Percentiles rank a stretch among this genome's conserved stretches.
Evolutionary conservation across 2,888 invertebrate genomes (phyloP).

Genomic region (Cremastinae sp.): DNA sequence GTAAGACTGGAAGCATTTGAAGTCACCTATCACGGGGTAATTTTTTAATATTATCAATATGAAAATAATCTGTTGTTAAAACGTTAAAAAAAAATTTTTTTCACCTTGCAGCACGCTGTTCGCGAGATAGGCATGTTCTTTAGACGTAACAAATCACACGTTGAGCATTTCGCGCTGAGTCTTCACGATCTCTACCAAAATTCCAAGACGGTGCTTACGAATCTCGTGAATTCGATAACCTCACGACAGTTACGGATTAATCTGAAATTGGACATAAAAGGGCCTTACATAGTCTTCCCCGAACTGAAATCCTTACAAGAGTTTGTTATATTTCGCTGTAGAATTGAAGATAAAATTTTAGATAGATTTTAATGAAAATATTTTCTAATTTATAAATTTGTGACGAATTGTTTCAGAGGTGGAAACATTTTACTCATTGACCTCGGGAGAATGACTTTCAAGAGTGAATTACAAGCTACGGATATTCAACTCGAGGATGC

Average conservation of each 20-base stretch:
- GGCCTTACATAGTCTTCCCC: conserved; percentile 88
- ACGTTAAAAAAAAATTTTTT: conserved; percentile 13
- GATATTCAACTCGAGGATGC: conserved; percentile 87
- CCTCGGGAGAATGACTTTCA: conserved; percentile 85
- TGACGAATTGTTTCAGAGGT: conserved; percentile 80
- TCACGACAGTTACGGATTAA: conserved; percentile 84
- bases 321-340: conserved; percentile 78
- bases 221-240: conserved; percentile 81
- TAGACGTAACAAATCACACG: conserved; percentile 82
- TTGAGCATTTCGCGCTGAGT: conserved; percentile 79
- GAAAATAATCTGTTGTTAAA: background rate
- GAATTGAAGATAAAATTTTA: background rate
- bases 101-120: conserved; percentile 84
- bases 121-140: conserved; percentile 87
- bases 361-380: too few species aligned
- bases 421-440: conserved; percentile 88
- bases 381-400: too few species aligned
- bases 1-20: conserved; percentile 88
- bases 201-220: conserved; percentile 77
- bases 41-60: conserved; percentile 46
- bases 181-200: conserved; percentile 67
- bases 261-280: conserved; percentile 88
- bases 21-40: conserved; percentile 89
- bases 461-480: conserved; percentile 87
- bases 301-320: conserved; percentile 87